Evolutionary conservation across 2,113 vertebrate species (phyloP).

Genomic region (Bufo gargarizans): DNA sequence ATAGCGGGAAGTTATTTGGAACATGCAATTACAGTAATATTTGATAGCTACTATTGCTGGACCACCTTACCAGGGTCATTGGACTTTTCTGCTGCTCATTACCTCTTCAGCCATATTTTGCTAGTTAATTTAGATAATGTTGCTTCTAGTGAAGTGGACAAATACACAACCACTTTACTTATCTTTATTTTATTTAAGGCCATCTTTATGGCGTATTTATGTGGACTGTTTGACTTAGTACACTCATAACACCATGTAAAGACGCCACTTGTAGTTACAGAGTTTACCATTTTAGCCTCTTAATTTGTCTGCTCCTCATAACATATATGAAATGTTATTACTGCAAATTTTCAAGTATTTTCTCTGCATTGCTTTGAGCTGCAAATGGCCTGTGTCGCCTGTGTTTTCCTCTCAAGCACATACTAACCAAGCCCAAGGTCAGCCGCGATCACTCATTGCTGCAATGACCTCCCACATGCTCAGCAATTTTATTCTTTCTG

Average conservation of each 20-base stretch:
- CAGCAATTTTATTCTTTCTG: constrained; percentile 17
- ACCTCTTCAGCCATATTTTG: no score
- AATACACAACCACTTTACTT: no score
- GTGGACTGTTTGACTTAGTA: no score
- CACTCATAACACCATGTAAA: not conserved
- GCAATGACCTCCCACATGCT: constrained; percentile 32
- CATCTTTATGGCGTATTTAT: no score
- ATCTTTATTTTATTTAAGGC: no score
- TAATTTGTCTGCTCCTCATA: not conserved
- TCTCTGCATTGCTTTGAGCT: not conserved
- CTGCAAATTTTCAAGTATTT: not conserved
- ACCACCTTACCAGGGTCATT: no score
- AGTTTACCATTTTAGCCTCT: not conserved
- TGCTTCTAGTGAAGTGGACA: no score
- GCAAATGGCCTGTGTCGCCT: constrained; percentile 1
- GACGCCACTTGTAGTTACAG: not conserved
- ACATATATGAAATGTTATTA: not conserved
- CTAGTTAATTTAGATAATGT: no score
- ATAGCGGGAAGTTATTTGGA: no score
- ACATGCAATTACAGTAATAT: no score
- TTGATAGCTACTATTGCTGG: no score
- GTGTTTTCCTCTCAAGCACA: constrained; percentile 36
- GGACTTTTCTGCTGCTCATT: no score
- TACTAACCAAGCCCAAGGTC: constrained; percentile 25
- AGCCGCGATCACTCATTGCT: constrained; percentile 15